phyloP scores from a whole-genome alignment of 2,113 vertebrate species.

The Plectropomus leopardus region DNA sequence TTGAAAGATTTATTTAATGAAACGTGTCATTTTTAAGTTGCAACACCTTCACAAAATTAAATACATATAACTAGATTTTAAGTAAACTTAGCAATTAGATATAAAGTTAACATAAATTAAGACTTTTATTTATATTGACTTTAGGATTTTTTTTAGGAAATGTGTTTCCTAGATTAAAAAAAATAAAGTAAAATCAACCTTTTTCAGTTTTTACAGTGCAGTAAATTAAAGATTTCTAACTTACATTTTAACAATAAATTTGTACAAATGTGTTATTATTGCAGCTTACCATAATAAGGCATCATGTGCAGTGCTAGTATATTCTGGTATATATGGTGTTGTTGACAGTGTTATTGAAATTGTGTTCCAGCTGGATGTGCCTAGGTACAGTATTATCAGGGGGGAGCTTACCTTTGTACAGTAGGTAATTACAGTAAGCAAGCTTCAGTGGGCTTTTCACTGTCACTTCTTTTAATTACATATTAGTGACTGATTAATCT shows the following conservation, averaged over 20 bases:
- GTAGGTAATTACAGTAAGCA: conserved; percentile 3
- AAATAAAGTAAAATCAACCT: too few species aligned
- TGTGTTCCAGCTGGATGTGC: not conserved
- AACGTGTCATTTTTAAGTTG: too few species aligned
- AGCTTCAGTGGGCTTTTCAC: not conserved
- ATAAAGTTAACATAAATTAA: too few species aligned
- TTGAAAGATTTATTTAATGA: too few species aligned
- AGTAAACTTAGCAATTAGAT: too few species aligned
- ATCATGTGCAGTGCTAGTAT: not conserved
- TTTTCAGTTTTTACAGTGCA: too few species aligned
- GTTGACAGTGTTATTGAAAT: not conserved
- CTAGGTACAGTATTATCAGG: not conserved
- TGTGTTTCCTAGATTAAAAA: too few species aligned
- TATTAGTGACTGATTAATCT: not conserved
- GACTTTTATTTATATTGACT: too few species aligned
- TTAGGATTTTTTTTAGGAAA: too few species aligned
- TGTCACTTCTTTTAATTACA: not conserved
- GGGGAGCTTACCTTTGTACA: not conserved
- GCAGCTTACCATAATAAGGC: not conserved
- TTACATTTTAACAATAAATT: not conserved
- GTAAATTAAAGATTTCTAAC: not conserved
- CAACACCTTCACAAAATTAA: too few species aligned
- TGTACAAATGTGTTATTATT: not conserved
- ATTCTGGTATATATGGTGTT: not conserved
- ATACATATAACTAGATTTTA: too few species aligned